These are phyloP conservation scores for Gymnothorax javanicus DNA, from an alignment of 2,797 vertebrate genomes.

Conservation along the genomic window DNA sequence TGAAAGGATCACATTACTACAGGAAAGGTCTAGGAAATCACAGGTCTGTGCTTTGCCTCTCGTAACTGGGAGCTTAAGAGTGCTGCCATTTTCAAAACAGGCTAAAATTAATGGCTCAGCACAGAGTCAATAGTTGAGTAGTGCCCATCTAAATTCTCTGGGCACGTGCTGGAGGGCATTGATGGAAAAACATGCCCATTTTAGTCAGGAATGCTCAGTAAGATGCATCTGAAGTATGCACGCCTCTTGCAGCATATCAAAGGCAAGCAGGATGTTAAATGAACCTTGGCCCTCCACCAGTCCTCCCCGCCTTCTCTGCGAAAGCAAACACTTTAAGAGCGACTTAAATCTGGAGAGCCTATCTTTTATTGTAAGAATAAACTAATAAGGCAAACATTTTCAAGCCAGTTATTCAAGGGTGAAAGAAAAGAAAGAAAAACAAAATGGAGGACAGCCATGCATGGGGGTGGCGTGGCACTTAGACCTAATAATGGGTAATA, in stretches of 20 bases:
- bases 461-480: neutral
- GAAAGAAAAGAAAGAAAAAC: constrained; percentile 3
- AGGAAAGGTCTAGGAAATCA: neutral
- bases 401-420: neutral
- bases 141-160: neutral
- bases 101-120: constrained; percentile 30
- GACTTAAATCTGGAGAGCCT: neutral
- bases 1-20: neutral
- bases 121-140: neutral
- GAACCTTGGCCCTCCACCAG: neutral
- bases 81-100: constrained; percentile 16
- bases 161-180: neutral
- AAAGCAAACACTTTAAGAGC: constrained; percentile 4
- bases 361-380: neutral
- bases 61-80: neutral
- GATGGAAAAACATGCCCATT: neutral
- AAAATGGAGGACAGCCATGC: neutral
- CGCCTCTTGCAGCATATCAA: neutral
- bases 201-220: constrained; percentile 7
- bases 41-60: neutral
- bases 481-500: neutral
- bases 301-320: neutral
- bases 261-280: neutral
- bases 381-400: neutral
- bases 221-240: constrained; percentile 7